phyloP scores from a whole-genome alignment of 2,888 invertebrate genomes.

The Lobophora halterata region DNA sequence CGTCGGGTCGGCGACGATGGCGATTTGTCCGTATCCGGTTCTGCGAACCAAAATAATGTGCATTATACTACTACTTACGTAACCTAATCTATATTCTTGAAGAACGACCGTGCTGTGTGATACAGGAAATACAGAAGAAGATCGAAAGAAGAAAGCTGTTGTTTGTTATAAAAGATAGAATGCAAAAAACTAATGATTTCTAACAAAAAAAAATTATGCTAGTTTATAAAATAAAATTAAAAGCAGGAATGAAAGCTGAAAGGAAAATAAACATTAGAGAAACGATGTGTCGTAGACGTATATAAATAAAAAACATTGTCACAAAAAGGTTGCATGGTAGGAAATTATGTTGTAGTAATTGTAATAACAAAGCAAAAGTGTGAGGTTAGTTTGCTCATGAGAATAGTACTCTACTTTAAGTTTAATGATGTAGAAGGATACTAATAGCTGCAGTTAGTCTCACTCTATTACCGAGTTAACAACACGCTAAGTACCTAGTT shows the following conservation, averaged over 20 bases:
- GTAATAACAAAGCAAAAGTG: slow-evolving; percentile 3
- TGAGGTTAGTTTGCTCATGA: slow-evolving; percentile 1
- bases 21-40: slow-evolving; percentile 92
- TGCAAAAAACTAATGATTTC: slow-evolving; percentile 7
- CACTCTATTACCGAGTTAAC: too few species aligned
- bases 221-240: slow-evolving; percentile 4
- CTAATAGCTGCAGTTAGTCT: too few species aligned
- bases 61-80: slow-evolving; percentile 48
- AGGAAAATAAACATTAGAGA: slow-evolving; percentile 14
- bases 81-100: slow-evolving; percentile 15
- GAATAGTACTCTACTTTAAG: slow-evolving; percentile 4
- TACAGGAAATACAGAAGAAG: slow-evolving; percentile 11
- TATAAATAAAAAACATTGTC: too few species aligned
- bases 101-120: slow-evolving; percentile 10
- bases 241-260: slow-evolving; percentile 14
- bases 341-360: too few species aligned
- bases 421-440: not conserved
- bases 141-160: slow-evolving; percentile 13
- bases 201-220: slow-evolving; percentile 3
- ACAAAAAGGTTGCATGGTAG: too few species aligned
- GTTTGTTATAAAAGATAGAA: too few species aligned
- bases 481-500: too few species aligned
- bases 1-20: slow-evolving; percentile 94
- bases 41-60: slow-evolving; percentile 81
- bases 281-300: not conserved